Conservation (phyloP, 2,113 vertebrate genomes). For the Acrocephalus kingi region DNA sequence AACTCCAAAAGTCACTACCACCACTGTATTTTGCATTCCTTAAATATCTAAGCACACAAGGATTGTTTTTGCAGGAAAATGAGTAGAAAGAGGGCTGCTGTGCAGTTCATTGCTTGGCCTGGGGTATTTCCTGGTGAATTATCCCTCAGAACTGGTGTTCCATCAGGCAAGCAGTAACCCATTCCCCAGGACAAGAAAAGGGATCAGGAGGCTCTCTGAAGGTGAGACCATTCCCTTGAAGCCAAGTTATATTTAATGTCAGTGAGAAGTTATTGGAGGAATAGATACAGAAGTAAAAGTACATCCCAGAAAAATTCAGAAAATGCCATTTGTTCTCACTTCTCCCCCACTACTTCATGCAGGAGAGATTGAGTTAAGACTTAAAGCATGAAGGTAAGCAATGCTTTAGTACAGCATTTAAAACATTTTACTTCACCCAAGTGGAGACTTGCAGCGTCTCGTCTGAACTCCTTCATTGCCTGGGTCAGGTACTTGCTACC, state of each 20-base stretch:
- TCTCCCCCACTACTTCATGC: background rate
- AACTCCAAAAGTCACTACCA: conserved; percentile 16
- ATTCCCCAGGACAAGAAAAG: background rate
- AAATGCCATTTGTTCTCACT: background rate
- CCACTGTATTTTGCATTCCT: conserved; percentile 47
- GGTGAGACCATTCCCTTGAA: background rate
- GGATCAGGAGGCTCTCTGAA: background rate
- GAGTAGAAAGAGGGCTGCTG: conserved; percentile 30
- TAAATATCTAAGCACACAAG: conserved; percentile 43
- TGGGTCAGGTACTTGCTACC: background rate
- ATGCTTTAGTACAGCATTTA: background rate
- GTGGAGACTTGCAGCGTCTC: conserved; percentile 4
- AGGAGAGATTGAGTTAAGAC: background rate
- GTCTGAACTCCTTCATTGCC: background rate
- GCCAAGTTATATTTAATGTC: background rate
- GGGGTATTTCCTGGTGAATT: conserved; percentile 32
- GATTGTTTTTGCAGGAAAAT: conserved; percentile 53
- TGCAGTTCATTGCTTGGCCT: conserved; percentile 1
- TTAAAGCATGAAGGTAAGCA: background rate
- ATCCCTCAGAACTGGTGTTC: background rate
- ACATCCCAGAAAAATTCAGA: background rate
- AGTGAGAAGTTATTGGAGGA: background rate
- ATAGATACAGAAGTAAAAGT: background rate
- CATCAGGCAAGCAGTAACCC: background rate
- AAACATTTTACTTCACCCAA: background rate